Base-by-base conservation (phyloP, 2,797 vertebrate genomes). In the Nothura maculosa region DNA sequence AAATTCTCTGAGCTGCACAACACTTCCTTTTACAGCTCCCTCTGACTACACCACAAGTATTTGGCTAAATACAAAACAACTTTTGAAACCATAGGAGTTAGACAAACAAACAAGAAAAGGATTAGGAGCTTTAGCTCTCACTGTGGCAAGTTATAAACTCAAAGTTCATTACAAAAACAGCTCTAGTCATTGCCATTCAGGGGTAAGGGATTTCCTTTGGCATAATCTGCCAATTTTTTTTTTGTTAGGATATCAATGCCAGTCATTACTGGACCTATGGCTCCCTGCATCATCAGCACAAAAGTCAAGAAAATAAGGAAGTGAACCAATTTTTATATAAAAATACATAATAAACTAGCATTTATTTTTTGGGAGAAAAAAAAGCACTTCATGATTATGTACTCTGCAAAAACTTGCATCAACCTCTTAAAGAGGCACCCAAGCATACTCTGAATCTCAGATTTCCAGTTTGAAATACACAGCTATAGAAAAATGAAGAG, bases 151-250 rank as follows among this genome's bases (percentile, higher is more conserved):
- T 77, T 85, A 63, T 22, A 87, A 89, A 66, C 0, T 1, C 27
- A 32, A 74, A 55, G 36, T 87, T 78, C 38, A 52, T 75, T 81
- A 64, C 34, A 91, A 92, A 82, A 80, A 7, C 12, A 84, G 6
- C 20, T 68, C 48, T 14, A 80, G 64, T 91, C 55, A 63, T 12
- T 50, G 76, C 36, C 60, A 54, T 92, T 94, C 34, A 22, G 21
- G 83, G 24, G 3, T 50, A 62, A 93, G 78, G 28, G 67, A 86
- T 89, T 84, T 58, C 63, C 64, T 58, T 54, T 48, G 28, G 38
- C 77, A 66, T 82, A 91, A 89, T 86, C 66, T 88, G 61, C 57
- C 27, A 85, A 43, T 36, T 3, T 38, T 73, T 83, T 91, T 87
- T 62, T 45, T 48, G 47, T 11, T 36, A 82, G 12, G 6, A 48